Conservation (phyloP, 1,140 invertebrate species). For the Diorhabda elongata region DNA sequence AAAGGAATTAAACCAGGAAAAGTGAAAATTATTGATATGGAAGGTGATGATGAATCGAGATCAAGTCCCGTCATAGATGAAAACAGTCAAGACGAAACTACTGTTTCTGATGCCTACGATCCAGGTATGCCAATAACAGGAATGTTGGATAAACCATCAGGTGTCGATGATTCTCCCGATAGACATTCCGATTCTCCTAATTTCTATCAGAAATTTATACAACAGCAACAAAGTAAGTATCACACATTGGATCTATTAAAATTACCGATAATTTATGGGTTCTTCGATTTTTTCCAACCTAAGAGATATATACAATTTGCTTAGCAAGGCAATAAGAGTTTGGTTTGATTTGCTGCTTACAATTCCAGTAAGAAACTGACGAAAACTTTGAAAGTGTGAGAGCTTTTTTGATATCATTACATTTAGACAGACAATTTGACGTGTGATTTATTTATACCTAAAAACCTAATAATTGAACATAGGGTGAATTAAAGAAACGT, state of each 20-base stretch:
- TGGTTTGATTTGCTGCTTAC: too few relatives aligned
- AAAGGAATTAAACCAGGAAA: slow-evolving; percentile 66
- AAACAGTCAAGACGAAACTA: slow-evolving; percentile 24
- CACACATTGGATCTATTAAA: too few relatives aligned
- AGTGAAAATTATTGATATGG: slow-evolving; percentile 67
- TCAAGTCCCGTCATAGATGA: slow-evolving; percentile 24
- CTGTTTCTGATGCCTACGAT: slow-evolving; percentile 10
- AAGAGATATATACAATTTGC: not conserved
- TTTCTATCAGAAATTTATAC: slow-evolving; percentile 35
- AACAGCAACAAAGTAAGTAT: slow-evolving; percentile 11
- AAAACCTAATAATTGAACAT: too few relatives aligned
- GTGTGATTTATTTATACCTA: too few relatives aligned
- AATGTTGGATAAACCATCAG: slow-evolving; percentile 7
- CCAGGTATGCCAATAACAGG: slow-evolving; percentile 28
- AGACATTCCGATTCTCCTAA: slow-evolving; percentile 40
- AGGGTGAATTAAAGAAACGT: too few relatives aligned
- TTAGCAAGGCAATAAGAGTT: too few relatives aligned
- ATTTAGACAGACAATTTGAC: too few relatives aligned
- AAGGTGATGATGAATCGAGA: slow-evolving; percentile 41
- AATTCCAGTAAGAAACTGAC: not conserved
- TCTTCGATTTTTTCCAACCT: not conserved
- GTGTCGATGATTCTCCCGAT: slow-evolving; percentile 34
- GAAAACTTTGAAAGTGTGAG: not conserved
- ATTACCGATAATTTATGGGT: not conserved
- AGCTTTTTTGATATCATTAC: too few relatives aligned